Evolutionary conservation across 2,113 vertebrate genomes (phyloP).

Genomic region (Parus major): DNA sequence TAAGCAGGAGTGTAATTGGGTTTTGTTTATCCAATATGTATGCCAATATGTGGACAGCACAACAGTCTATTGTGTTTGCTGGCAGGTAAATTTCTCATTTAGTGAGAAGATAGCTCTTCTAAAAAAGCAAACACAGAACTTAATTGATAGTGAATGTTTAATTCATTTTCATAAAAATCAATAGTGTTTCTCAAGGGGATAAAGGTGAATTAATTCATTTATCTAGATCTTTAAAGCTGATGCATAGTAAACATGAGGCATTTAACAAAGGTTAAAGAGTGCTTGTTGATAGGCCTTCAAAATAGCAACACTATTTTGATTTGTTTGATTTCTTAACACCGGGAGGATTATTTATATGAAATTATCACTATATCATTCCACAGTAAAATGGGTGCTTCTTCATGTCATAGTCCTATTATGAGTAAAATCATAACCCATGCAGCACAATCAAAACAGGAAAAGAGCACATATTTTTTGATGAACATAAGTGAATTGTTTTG

Average conservation of each 20-base stretch:
- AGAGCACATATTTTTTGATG: rapidly evolving
- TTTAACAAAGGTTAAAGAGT: conserved; percentile 61
- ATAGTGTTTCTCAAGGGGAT: conserved; percentile 60
- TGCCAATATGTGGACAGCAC: conserved; percentile 20
- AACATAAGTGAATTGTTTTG: neutral
- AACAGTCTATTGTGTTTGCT: conserved; percentile 33
- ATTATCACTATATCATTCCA: neutral
- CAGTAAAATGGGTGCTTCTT: neutral
- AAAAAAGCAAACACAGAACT: conserved; percentile 18
- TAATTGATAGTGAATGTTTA: conserved; percentile 67
- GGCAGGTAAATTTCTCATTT: conserved; percentile 56
- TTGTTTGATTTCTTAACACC: conserved; percentile 38
- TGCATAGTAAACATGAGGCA: neutral
- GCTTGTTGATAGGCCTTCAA: conserved; percentile 33
- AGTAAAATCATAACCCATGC: neutral
- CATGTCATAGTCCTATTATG: neutral
- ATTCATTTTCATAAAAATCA: conserved; percentile 72
- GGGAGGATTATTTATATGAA: conserved; percentile 9
- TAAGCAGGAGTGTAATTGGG: conserved; percentile 58
- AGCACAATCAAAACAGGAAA: neutral
- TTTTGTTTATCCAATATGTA: conserved; percentile 57
- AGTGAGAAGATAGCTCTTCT: neutral
- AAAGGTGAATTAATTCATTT: conserved; percentile 66
- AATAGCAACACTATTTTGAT: conserved; percentile 14
- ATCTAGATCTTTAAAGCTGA: conserved; percentile 60